These are phyloP conservation scores for Ophiodon elongatus DNA, from an alignment of 2,113 vertebrate species.

Conservation along the genomic window DNA sequence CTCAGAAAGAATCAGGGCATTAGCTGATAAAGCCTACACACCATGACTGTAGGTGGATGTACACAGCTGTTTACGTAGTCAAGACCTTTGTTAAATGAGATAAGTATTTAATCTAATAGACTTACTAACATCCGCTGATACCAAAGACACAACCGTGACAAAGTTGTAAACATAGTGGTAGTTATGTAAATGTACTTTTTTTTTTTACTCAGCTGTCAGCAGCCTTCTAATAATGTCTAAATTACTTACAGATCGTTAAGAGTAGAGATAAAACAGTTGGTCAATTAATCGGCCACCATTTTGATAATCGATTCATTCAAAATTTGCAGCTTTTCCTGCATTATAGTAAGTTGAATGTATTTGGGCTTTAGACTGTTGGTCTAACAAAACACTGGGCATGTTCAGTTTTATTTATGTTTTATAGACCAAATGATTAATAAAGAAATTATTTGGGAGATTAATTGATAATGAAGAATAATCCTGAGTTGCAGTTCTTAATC, in stretches of 20 bases:
- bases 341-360: background rate
- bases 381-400: background rate
- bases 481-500: background rate
- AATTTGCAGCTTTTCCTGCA: background rate
- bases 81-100: background rate
- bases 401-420: background rate
- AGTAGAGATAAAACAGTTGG: no score
- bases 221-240: no score
- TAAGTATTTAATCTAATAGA: background rate
- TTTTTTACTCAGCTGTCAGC: no score
- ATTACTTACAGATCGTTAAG: no score
- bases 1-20: background rate
- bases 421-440: background rate
- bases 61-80: background rate
- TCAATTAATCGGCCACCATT: no score
- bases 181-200: no score
- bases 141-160: background rate
- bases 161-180: no score
- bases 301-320: no score
- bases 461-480: background rate
- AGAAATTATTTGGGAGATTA: background rate
- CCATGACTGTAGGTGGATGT: background rate
- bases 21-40: conserved; percentile 8
- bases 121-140: conserved; percentile 38
- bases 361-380: background rate